Percentiles rank a stretch among this genome's conserved stretches.
These are phyloP conservation scores for Polydesmus complanatus DNA, from an alignment of 2,888 invertebrate genomes.

Conservation along the genomic window DNA sequence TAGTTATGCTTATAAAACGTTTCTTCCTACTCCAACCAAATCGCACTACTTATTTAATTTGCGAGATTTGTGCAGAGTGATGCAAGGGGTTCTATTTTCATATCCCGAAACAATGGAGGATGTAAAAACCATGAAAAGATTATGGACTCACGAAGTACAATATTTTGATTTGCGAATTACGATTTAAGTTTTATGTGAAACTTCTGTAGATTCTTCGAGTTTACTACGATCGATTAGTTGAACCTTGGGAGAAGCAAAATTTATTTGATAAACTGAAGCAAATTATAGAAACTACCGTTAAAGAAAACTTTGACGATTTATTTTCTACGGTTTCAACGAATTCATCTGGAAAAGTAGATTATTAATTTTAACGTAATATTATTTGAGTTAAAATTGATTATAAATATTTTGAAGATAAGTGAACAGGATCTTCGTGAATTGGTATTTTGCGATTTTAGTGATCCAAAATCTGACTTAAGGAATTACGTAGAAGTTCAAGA, in stretches of 20 bases:
- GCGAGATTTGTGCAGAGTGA: slow-evolving; percentile 35
- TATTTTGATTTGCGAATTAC: too few species aligned
- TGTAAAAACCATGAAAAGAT: slow-evolving; percentile 65
- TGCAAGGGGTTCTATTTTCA: slow-evolving; percentile 73
- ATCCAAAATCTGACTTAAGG: slow-evolving; percentile 77
- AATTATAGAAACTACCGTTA: slow-evolving; percentile 41
- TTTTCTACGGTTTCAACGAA: slow-evolving; percentile 50
- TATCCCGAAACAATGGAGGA: slow-evolving; percentile 85
- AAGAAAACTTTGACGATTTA: slow-evolving; percentile 51
- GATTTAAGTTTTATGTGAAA: too few species aligned
- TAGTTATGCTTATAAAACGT: slow-evolving; percentile 48
- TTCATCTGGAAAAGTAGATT: slow-evolving; percentile 27
- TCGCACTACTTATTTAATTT: slow-evolving; percentile 38
- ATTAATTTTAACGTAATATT: not conserved
- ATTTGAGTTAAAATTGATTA: too few species aligned
- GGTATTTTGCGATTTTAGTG: slow-evolving; percentile 87
- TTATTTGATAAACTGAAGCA: slow-evolving; percentile 53
- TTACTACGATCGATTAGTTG: slow-evolving; percentile 80
- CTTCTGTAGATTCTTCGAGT: slow-evolving; percentile 46
- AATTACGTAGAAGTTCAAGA: slow-evolving; percentile 79
- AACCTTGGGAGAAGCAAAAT: slow-evolving; percentile 69
- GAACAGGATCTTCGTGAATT: slow-evolving; percentile 70
- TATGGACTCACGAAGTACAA: slow-evolving; percentile 83
- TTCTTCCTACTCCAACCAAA: slow-evolving; percentile 36
- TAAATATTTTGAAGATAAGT: slow-evolving; percentile 45